A percentile compares a stretch with the other conserved stretches of the same genome.
phyloP scores from a whole-genome alignment of 2,797 vertebrate genomes.

The Bradypodion ventrale region DNA sequence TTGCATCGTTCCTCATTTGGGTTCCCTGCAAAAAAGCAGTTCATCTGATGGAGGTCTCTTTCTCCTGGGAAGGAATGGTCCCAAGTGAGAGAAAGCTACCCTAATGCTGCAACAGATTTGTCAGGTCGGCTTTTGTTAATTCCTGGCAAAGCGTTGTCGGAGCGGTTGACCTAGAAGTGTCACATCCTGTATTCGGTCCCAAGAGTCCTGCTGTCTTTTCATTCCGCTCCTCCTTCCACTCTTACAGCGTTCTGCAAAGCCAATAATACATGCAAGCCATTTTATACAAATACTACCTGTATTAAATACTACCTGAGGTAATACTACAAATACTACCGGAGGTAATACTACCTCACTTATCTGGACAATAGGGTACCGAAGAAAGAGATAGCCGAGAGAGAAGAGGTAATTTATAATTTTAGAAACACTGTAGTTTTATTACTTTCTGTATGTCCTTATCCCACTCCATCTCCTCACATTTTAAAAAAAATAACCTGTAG shows the following conservation, averaged over 20 bases:
- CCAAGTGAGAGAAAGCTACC: not conserved
- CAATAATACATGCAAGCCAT: not conserved
- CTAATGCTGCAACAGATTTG: not conserved
- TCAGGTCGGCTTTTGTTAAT: not conserved
- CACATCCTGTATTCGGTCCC: not conserved
- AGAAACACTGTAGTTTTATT: not conserved
- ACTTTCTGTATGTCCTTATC: not conserved
- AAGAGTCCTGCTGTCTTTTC: not conserved
- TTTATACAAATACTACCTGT: not conserved
- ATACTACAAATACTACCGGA: not conserved
- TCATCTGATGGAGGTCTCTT: not conserved
- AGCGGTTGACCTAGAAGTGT: constrained; percentile 1
- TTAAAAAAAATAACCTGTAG: not conserved
- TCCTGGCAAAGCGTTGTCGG: not conserved
- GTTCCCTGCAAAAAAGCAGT: no score
- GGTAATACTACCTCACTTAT: no score
- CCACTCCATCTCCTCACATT: no score
- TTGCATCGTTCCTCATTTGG: not conserved
- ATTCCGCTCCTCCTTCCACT: not conserved
- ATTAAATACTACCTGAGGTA: no score
- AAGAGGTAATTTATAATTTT: not conserved
- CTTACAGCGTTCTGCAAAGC: not conserved
- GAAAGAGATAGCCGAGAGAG: not conserved
- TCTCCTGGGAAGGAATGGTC: not conserved
- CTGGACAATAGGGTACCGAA: not conserved